Evolutionary conservation across 2,888 invertebrate genomes (phyloP), one percentile per base, ranked within the genome.

Genomic region (Morinoia aosen): DNA sequence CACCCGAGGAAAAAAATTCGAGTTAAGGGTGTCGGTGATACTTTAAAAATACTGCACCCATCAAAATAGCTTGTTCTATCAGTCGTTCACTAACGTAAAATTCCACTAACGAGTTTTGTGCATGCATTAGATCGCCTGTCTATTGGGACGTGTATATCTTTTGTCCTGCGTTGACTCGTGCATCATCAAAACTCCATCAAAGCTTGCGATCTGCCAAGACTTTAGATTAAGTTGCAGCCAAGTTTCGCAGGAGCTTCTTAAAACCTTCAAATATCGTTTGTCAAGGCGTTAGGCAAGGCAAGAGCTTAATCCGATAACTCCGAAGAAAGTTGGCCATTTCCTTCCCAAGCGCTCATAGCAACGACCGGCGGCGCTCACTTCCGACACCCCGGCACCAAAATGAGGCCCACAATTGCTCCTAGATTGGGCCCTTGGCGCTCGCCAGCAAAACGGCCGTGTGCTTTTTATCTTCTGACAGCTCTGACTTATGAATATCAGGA

Each of bases 401-500:
- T 76, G 76, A 76, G 76, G 76, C 76, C 33, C 33, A 33, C 76
- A 76, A 33, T 76, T 76, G 76, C 76, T 16, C 76, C 19, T 76
- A 76, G 33, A 76, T 16, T 76, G 76, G 8, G 25, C 76, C 76
- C 76, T 76, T 33, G 76, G 76, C 76, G 33, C 76, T 76, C 76
- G 76, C 25, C 76, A 8, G 76, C 19, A 76, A 33, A 76, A 76
- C 76, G 76, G 76, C 33, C 76, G 19, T 76, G 19, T 8, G 76
- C 76, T 76, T 76, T 76, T 76, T 76, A 76, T 76, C 76, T 33
- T 76, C 76, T 76, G 76, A 33, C 76, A 76, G 76, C 76, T 76
- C 76, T 76, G 76, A 76, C 76, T 33, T 76, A 76, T 76, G 76
- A 76, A 76, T 76, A 76, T 16, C 76, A 33, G 33, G 48, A 76